phyloP scores from a whole-genome alignment of 1,140 invertebrate species.

The Chironomus tepperi region DNA sequence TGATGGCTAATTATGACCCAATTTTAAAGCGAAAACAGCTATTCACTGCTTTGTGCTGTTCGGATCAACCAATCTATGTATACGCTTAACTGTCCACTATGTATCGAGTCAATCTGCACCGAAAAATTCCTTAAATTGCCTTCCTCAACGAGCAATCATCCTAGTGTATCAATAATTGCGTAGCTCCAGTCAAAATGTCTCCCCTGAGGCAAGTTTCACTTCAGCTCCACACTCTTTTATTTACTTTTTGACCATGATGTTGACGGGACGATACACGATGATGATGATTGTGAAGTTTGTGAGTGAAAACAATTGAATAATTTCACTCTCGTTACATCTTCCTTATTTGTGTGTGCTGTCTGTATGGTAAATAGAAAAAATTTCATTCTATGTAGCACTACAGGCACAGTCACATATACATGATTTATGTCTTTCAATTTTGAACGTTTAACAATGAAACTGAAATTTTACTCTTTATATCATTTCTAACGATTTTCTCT shows the following conservation, averaged over 20 bases:
- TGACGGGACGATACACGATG: background rate
- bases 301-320: constrained; percentile 3
- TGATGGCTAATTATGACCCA: too few species aligned
- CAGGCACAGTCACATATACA: background rate
- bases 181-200: background rate
- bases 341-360: background rate
- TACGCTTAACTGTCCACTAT: too few species aligned
- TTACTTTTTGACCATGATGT: background rate
- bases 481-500: background rate
- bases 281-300: background rate
- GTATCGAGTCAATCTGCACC: too few species aligned
- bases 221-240: background rate
- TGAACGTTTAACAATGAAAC: background rate
- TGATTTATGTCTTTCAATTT: constrained; percentile 5
- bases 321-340: constrained; percentile 12
- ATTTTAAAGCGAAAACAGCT: too few species aligned
- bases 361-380: background rate
- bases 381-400: background rate
- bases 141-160: too few species aligned
- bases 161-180: background rate
- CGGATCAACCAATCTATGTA: too few species aligned
- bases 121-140: too few species aligned
- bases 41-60: too few species aligned
- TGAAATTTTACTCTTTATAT: background rate
- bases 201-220: background rate